Percentiles rank a stretch among this genome's conserved stretches.
Evolutionary conservation across 2,797 vertebrate genomes (phyloP).

Genomic region (Gila robusta): DNA sequence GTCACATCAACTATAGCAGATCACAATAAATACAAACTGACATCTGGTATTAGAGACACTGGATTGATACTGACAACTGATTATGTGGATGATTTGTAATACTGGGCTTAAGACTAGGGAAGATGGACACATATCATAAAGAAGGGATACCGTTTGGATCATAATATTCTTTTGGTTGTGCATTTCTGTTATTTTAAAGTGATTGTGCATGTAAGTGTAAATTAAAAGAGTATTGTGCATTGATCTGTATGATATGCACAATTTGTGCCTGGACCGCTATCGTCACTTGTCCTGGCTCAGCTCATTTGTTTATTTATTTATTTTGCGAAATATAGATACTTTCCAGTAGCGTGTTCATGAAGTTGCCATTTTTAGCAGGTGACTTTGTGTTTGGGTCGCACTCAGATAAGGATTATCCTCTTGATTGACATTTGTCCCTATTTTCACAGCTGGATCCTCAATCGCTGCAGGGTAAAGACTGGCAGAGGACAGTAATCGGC

Average conservation of each 20-base stretch:
- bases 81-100: background rate
- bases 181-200: background rate
- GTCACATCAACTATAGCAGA: background rate
- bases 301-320: background rate
- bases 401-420: slow-evolving; percentile 34
- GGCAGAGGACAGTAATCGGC: slow-evolving; percentile 93
- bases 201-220: background rate
- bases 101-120: background rate
- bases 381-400: slow-evolving; percentile 2
- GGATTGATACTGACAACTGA: background rate
- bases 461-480: slow-evolving; percentile 92
- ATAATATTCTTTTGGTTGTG: background rate
- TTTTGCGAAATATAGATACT: background rate
- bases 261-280: background rate
- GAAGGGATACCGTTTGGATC: background rate
- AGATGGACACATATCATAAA: slow-evolving; percentile 8
- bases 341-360: background rate
- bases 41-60: slow-evolving; percentile 5
- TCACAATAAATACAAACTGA: slow-evolving; percentile 4
- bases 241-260: background rate
- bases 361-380: slow-evolving; percentile 30
- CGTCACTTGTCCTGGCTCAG: background rate
- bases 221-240: background rate
- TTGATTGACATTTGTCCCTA: slow-evolving; percentile 47
- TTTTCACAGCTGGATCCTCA: slow-evolving; percentile 89